Percentiles rank a stretch among this genome's conserved stretches.
Conservation (phyloP, 2,888 invertebrate genomes). For the Tachina lurida region DNA sequence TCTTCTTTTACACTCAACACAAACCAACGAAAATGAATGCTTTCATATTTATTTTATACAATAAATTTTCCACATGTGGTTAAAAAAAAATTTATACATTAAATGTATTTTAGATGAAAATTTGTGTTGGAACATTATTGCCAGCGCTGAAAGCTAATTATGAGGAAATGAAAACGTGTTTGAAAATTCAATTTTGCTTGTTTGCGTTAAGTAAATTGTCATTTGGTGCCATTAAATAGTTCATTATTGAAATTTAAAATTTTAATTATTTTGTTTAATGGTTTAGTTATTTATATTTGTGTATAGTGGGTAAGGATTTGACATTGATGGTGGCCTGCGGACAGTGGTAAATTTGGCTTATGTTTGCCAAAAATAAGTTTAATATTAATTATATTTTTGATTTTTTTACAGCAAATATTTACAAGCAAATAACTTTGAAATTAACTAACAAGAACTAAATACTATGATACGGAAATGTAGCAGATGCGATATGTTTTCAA, state of each 20-base stretch:
- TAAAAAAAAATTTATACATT: slow-evolving; percentile 39
- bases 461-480: too few relatives aligned
- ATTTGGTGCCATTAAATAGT: slow-evolving; percentile 20
- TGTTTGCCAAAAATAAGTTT: too few relatives aligned
- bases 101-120: slow-evolving; percentile 29
- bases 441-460: too few relatives aligned
- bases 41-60: slow-evolving; percentile 28
- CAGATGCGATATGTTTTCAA: too few relatives aligned
- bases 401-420: too few relatives aligned
- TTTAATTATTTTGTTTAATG: slow-evolving; percentile 13
- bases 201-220: background rate
- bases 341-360: background rate
- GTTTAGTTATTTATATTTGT: slow-evolving; percentile 9
- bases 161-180: slow-evolving; percentile 21
- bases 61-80: slow-evolving; percentile 28
- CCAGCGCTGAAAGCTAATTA: slow-evolving; percentile 46
- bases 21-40: slow-evolving; percentile 32
- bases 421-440: too few relatives aligned
- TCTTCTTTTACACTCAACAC: slow-evolving; percentile 12
- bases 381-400: too few relatives aligned
- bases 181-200: slow-evolving; percentile 1
- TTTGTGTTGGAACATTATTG: slow-evolving; percentile 2
- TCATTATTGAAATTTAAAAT: slow-evolving; percentile 38
- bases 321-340: background rate
- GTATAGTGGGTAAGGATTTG: background rate